phyloP scores from a whole-genome alignment of 2,113 vertebrate genomes.

The Ceuthmochares aereus region DNA sequence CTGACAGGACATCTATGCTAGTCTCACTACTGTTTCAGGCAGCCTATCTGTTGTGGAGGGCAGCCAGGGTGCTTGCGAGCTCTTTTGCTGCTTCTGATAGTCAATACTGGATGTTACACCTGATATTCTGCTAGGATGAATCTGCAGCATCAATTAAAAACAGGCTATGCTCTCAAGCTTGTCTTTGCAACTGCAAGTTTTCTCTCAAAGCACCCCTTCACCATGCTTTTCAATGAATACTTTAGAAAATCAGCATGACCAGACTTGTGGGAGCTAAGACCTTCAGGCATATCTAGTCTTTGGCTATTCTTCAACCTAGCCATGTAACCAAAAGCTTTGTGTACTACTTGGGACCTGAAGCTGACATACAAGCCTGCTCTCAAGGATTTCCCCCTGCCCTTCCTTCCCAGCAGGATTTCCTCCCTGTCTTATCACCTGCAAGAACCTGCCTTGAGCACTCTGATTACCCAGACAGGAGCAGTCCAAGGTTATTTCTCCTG shows the following conservation, averaged over 20 bases:
- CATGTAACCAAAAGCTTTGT: neutral
- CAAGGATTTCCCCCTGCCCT: neutral
- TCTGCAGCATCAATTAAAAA: neutral
- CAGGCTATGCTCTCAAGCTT: neutral
- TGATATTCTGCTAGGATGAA: neutral
- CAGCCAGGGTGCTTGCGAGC: rapidly evolving
- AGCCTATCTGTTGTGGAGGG: neutral
- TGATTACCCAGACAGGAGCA: rapidly evolving
- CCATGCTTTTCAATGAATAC: neutral
- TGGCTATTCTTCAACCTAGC: neutral
- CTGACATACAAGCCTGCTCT: neutral
- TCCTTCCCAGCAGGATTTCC: neutral
- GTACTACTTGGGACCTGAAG: neutral
- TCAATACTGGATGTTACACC: rapidly evolving
- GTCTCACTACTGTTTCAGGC: rapidly evolving
- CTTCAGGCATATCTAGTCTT: neutral
- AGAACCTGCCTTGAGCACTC: neutral
- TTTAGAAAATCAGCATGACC: neutral
- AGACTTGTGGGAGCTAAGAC: neutral
- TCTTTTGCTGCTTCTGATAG: rapidly evolving
- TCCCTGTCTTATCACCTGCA: neutral
- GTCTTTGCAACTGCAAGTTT: neutral
- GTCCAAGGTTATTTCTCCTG: neutral
- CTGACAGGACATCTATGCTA: neutral
- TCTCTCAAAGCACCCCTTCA: neutral